Base-by-base conservation (phyloP, 2,888 invertebrate genomes). In the Kuschelorhynchus macadamiae region DNA sequence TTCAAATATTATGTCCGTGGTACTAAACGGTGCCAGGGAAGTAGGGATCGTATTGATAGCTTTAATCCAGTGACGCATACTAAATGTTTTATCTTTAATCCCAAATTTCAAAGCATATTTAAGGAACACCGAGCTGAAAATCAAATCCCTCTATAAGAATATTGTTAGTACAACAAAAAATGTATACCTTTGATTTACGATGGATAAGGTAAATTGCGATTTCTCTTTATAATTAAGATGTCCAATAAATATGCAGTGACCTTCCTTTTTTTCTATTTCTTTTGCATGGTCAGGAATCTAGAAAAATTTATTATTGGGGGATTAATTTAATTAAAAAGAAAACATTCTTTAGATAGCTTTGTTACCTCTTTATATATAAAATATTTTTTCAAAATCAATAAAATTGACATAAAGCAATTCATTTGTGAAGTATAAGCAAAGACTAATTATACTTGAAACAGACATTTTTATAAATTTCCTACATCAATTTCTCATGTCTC, bases 1-100 rank as follows among this genome's bases (percentile, higher is more conserved):
- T 18, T 71, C 70, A 14, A 85, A 70, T 12, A 74, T 72, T 64
- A 84, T 82, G 9, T 77, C 76, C 1, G 76, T 75, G 0, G 60
- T 68, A 1, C 80, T 78, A 39, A 78, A 77, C 7, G 80, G 75
- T 1, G 73, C 67, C 41, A 85, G 73, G 39, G 71, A 55, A n/a
- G 7, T 16, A 1, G 18, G 17, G 12, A 32, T 1, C 3, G 9
- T 7, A 14, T 49, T 49, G 8, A n/a, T 3, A 9, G 39, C 18
- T 20, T 42, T 7, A 32, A 64, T 30, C 64, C 64, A 64, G 8
- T 36, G 18, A n/a, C 17, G 8, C 57, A 64, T 57, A 42, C 17
- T 12, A 16, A 36, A 42, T 16, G 0, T 25, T 8, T 80, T 79
- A 14, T 39, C 66, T 1, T 46, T 53, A 2, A 80, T 79, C 47